A percentile compares a stretch with the other conserved stretches of the same genome.
phyloP scores from a whole-genome alignment of 2,888 invertebrate genomes.

The Hipparchia sbordonii region DNA sequence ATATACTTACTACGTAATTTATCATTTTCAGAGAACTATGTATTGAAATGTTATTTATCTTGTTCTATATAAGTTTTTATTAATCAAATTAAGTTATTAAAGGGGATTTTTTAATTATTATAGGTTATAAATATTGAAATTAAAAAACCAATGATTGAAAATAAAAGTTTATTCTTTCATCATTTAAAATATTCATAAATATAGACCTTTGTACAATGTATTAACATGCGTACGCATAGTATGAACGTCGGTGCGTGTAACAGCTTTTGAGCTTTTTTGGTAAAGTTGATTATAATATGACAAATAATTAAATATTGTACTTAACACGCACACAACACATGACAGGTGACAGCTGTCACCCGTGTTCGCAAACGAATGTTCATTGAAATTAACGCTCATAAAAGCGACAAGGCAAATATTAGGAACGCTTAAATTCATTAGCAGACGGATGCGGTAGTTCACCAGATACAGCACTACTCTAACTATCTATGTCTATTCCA shows the following conservation, averaged over 20 bases:
- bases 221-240: conserved; percentile 64
- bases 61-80: not conserved
- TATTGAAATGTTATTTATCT: too few species aligned
- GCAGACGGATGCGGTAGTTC: conserved; percentile 59
- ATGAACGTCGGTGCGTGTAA: conserved; percentile 33
- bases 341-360: conserved; percentile 17
- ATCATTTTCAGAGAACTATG: not conserved
- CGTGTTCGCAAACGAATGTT: conserved; percentile 28
- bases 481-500: conserved; percentile 72
- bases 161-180: conserved; percentile 81
- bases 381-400: conserved; percentile 38
- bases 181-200: conserved; percentile 80
- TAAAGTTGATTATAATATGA: conserved; percentile 20
- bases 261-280: conserved; percentile 37
- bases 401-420: conserved; percentile 49
- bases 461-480: conserved; percentile 60
- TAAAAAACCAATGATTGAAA: conserved; percentile 57
- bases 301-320: conserved; percentile 16
- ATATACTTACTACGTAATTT: not conserved
- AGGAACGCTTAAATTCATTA: conserved; percentile 57
- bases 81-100: too few species aligned
- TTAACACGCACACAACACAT: conserved; percentile 28
- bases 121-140: conserved; percentile 15
- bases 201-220: conserved; percentile 81
- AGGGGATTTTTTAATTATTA: not conserved